Base-by-base conservation (phyloP, 2,888 invertebrate genomes). In the Criorhina ranunculi region DNA sequence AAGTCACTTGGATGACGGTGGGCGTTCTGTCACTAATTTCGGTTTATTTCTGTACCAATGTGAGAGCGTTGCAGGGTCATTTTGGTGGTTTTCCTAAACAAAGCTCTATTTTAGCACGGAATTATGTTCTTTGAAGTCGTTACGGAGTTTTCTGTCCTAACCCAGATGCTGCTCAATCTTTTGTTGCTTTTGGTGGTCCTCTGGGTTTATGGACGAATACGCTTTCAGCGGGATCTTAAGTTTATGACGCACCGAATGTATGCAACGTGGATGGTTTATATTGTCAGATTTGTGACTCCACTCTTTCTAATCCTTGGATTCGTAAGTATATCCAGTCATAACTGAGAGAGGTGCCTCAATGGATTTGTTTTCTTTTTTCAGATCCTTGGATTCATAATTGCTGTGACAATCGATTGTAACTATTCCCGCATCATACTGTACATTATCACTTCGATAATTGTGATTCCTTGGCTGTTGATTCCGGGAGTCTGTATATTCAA, bases 121-220 rank as follows among this genome's bases (percentile, higher is more conserved):
- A 80, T 85, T n/a, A 66, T 80, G 66, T 51, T 76, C 11, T 79
- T 80, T n/a, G 80, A 80, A 35, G 66, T 70, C 5, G 29, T 85
- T 2, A 80, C 85, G 1, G 76, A 80, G 8, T 76, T 70, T 17
- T 70, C 80, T 2, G 64, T 85, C 5, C 64, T 85, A 0, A 85
- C 97, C 94, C 73, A 97, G 92, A 91, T 97, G 97, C 1, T 96
- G 96, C 82, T 97, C 96, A 97, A 93, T 57, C 91, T 95, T 3
- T 93, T 96, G 86, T 96, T 97, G 91, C 94, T 96, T n/a, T 90
- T 95, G 53, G 95, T 96, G 8, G 94, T 97, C 4, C 94, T 95
- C 0, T 97, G 96, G 95, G 94, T 94, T 29, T 96, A 97, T 88
- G 97, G 96, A 88, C 91, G 93, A 6, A 90, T 92, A 6, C 92